These are phyloP conservation scores for Scytalopus superciliaris DNA, from an alignment of 2,113 vertebrate species.

Conservation along the genomic window DNA sequence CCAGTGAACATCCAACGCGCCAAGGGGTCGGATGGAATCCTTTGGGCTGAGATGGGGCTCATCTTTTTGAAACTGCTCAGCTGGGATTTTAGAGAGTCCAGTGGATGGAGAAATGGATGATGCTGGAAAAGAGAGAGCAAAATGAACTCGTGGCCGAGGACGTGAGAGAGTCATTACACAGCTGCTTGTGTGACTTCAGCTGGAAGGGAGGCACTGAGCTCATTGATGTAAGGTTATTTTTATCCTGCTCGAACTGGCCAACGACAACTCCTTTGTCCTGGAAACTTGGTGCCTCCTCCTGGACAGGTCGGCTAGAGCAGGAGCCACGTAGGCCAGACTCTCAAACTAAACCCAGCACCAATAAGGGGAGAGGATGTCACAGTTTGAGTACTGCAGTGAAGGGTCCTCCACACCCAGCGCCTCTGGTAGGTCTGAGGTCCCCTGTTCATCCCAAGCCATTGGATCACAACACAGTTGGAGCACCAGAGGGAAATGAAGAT, in stretches of 20 bases:
- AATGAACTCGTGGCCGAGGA: background rate
- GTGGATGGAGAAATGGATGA: background rate
- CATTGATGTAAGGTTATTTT: background rate
- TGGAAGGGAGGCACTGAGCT: background rate
- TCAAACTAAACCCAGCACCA: fast-evolving
- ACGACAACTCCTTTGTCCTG: background rate
- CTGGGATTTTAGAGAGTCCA: background rate
- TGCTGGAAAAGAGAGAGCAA: fast-evolving
- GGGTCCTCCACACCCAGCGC: background rate
- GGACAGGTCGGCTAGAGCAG: background rate
- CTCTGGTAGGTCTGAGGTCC: background rate
- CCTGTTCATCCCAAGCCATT: fast-evolving
- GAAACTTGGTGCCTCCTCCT: background rate
- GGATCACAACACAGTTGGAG: background rate
- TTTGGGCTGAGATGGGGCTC: background rate
- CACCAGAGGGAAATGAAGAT: background rate
- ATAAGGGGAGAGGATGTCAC: background rate
- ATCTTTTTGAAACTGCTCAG: background rate
- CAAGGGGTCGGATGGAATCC: background rate
- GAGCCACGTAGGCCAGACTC: background rate
- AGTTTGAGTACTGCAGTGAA: fast-evolving
- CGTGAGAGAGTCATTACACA: fast-evolving
- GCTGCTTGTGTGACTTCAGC: background rate
- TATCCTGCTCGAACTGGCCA: background rate
- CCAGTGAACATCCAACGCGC: fast-evolving